These are phyloP conservation scores for Podiceps cristatus DNA, from an alignment of 2,113 vertebrate genomes.

Conservation along the genomic window DNA sequence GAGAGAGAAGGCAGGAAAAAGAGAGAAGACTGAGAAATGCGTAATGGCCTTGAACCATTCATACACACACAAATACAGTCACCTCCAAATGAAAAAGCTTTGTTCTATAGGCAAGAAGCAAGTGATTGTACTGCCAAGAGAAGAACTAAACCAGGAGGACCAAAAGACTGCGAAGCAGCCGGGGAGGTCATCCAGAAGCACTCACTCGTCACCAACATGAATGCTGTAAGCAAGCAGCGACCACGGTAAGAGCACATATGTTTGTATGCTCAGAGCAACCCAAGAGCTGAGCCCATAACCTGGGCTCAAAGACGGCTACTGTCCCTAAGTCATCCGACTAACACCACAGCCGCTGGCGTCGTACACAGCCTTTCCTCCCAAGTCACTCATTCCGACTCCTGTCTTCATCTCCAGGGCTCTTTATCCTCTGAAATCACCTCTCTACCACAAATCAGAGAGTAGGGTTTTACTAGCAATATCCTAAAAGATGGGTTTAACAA, in stretches of 20 bases:
- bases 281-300: neutral
- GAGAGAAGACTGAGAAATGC: neutral
- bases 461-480: neutral
- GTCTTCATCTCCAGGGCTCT: neutral
- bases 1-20: neutral
- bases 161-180: fast-evolving
- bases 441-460: neutral
- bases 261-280: neutral
- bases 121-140: neutral
- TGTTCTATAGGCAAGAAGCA: neutral
- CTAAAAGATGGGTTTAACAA: neutral
- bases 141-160: neutral
- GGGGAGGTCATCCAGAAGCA: neutral
- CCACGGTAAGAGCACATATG: neutral
- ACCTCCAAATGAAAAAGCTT: neutral
- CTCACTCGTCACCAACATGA: fast-evolving
- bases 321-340: neutral
- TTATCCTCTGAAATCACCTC: neutral
- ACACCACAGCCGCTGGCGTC: neutral
- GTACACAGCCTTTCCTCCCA: neutral
- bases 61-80: neutral
- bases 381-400: neutral
- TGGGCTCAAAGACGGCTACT: neutral
- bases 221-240: neutral
- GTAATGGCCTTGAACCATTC: fast-evolving